phyloP scores from a whole-genome alignment of 1,140 invertebrate genomes.

The Bombyx mori region DNA sequence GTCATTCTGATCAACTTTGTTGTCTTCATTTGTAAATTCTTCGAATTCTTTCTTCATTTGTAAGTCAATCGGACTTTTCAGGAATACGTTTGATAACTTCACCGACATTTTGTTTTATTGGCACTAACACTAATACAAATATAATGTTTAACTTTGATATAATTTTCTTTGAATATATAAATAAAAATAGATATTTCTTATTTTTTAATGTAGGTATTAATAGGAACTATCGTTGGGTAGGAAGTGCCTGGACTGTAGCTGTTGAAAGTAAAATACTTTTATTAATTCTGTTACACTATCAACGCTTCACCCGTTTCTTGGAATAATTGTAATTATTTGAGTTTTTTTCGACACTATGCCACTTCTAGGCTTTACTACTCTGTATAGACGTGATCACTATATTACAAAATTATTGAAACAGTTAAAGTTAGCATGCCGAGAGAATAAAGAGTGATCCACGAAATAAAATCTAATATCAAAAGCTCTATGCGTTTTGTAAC shows the following conservation, averaged over 20 bases:
- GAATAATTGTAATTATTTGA: not conserved
- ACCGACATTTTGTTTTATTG: slow-evolving; percentile 51
- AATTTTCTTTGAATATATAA: slow-evolving; percentile 49
- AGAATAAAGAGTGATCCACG: too few species aligned
- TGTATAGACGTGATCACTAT: too few species aligned
- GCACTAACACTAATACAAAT: slow-evolving; percentile 40
- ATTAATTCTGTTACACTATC: not conserved
- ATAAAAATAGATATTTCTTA: slow-evolving; percentile 63
- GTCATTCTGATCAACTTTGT: slow-evolving; percentile 41
- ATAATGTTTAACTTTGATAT: slow-evolving; percentile 34
- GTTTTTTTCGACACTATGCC: too few species aligned
- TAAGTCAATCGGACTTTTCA: slow-evolving; percentile 55
- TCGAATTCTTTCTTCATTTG: slow-evolving; percentile 61
- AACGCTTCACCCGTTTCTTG: slow-evolving; percentile 37
- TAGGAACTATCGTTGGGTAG: slow-evolving; percentile 73
- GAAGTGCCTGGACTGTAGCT: slow-evolving; percentile 50
- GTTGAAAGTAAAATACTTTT: not conserved
- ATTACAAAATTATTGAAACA: too few species aligned
- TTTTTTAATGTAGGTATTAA: slow-evolving; percentile 66
- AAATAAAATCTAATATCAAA: too few species aligned
- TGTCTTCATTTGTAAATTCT: slow-evolving; percentile 45
- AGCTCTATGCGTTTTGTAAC: too few species aligned
- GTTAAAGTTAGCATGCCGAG: too few species aligned
- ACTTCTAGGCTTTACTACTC: too few species aligned
- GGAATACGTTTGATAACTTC: slow-evolving; percentile 50